These are phyloP conservation scores for Willowsia nigromaculata DNA, from an alignment of 2,888 invertebrate species.

Conservation along the genomic window DNA sequence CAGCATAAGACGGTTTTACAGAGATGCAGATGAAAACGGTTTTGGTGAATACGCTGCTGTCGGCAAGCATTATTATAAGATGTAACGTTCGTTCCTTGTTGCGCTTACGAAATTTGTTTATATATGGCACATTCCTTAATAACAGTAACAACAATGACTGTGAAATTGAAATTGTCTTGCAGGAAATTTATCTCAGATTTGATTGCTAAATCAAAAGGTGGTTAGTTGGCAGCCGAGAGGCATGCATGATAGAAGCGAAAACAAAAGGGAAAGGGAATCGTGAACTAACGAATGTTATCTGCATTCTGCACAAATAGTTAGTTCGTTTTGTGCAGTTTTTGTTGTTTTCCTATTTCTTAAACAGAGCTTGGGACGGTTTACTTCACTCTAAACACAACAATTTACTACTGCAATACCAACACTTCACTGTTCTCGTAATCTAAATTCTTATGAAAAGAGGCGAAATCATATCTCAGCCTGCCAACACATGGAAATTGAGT, in stretches of 20 bases:
- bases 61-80: slow-evolving; percentile 52
- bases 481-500: not conserved
- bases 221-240: slow-evolving; percentile 51
- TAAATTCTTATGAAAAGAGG: slow-evolving; percentile 4
- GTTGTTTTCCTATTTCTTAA: not conserved
- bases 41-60: slow-evolving; percentile 22
- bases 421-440: not conserved
- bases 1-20: slow-evolving; percentile 17
- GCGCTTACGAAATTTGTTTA: slow-evolving; percentile 24
- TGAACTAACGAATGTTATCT: slow-evolving; percentile 35
- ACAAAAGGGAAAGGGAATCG: slow-evolving; percentile 61
- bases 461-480: not conserved
- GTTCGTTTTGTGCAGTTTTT: slow-evolving; percentile 42
- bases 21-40: not conserved
- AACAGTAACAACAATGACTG: slow-evolving; percentile 41
- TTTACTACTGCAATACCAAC: not conserved
- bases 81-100: slow-evolving; percentile 40
- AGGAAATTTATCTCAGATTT: slow-evolving; percentile 57
- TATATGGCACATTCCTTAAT: slow-evolving; percentile 46
- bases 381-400: not conserved
- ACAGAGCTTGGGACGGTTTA: not conserved
- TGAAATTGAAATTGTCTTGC: slow-evolving; percentile 69
- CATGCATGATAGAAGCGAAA: slow-evolving; percentile 2
- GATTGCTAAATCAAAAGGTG: slow-evolving; percentile 66
- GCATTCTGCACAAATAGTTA: not conserved